Evolutionary conservation across 2,797 vertebrate genomes (phyloP), one percentile per base, ranked within the genome.

Genomic region (Mareca penelope): DNA sequence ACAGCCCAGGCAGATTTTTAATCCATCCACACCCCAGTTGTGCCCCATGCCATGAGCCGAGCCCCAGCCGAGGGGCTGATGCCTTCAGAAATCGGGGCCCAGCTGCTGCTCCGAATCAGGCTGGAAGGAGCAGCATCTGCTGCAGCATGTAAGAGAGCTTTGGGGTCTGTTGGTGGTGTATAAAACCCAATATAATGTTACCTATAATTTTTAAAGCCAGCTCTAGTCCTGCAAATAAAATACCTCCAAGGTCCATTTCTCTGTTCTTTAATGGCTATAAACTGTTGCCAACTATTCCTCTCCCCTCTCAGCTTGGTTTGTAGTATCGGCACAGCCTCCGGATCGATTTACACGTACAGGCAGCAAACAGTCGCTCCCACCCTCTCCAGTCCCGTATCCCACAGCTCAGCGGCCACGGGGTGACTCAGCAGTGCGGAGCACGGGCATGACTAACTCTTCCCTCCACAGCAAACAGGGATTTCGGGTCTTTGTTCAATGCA

Each of bases 361-460:
- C 79, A 78, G 81, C 16, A 56, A 83, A 39, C 59, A 52, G 71
- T 10, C 1, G 7, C 75, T 88, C 65, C 93, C 88, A 48, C 10
- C 87, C 92, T 15, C 67, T 29, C 82, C 88, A 22, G 64, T 63
- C 88, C 68, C 72, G 8, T 4, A 15, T 81, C 85, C 85, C 79
- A 31, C 11, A 8, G 81, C 89, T 67, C 35, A 3, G 5, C n/a
- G 73, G 67, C 80, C 63, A 71, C 48, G 5, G 52, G 50, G 81
- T 96, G 94, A 97, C 80, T 97, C 91, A 94, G 83, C 73, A 61
- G 68, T 35, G 2, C 2, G 44, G 61, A 78, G 83, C 77, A 31
- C 37, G 1, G 5, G 9, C 63, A 2, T 94, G 94, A 93, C 80
- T 88, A 96, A 93, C 89, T 91, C 76, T 93, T 94, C 81, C 94